These are phyloP conservation scores for Epirrhoe alternata DNA, from an alignment of 2,888 invertebrate genomes.

Conservation along the genomic window DNA sequence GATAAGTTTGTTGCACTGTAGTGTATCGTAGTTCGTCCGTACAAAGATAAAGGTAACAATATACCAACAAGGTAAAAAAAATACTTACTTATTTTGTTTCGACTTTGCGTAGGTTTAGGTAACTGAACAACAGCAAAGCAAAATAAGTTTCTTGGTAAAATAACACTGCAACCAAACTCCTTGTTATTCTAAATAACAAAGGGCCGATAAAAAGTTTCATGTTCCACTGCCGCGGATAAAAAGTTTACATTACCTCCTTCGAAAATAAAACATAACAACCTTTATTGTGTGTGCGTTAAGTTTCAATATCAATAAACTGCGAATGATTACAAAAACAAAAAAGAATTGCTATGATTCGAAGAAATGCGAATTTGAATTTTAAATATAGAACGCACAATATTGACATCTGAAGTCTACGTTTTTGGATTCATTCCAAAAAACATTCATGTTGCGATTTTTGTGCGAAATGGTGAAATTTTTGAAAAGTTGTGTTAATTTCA, in stretches of 20 bases:
- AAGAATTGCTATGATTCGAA: neutral
- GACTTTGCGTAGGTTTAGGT: too few species aligned
- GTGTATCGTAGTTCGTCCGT: too few species aligned
- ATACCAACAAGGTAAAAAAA: too few species aligned
- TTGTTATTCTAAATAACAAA: conserved; percentile 4
- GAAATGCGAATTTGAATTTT: conserved; percentile 14
- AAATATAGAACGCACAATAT: conserved; percentile 11
- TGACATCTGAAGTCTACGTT: conserved; percentile 12
- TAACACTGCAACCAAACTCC: conserved; percentile 5
- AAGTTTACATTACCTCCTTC: conserved; percentile 12
- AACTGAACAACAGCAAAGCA: neutral
- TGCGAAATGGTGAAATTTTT: too few species aligned
- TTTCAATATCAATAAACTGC: neutral
- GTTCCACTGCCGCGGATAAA: conserved; percentile 9
- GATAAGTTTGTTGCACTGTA: too few species aligned
- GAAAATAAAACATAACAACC: neutral
- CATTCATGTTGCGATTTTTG: neutral
- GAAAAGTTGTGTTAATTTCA: too few species aligned
- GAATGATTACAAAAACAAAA: too few species aligned
- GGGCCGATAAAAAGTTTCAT: conserved; percentile 16
- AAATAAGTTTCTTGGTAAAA: conserved; percentile 3
- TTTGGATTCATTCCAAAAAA: neutral
- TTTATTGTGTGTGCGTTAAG: neutral
- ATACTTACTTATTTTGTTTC: too few species aligned
- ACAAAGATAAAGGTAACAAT: too few species aligned